A percentile compares a stretch with the other conserved stretches of the same genome.
Conservation (phyloP, 2,888 invertebrate species). For the Rhagonycha lutea region DNA sequence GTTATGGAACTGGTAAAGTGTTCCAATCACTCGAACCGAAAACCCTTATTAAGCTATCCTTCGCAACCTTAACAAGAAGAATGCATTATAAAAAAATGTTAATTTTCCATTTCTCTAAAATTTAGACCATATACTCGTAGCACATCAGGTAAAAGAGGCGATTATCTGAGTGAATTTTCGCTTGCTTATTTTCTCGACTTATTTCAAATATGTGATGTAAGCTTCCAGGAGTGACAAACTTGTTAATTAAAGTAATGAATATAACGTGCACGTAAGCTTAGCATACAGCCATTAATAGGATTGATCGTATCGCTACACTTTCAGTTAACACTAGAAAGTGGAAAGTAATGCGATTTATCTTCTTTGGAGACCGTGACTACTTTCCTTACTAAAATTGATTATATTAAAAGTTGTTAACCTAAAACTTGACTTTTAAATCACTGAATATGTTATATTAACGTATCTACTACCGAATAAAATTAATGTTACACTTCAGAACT, state of each 20-base stretch:
- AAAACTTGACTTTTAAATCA: conserved; percentile 17
- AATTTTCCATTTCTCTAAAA: not conserved
- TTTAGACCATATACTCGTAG: not conserved
- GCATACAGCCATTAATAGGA: not conserved
- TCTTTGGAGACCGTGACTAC: not conserved
- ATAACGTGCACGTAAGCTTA: not conserved
- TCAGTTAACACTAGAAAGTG: not conserved
- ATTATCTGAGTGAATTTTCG: not conserved
- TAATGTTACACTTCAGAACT: not conserved
- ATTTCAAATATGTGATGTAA: not conserved
- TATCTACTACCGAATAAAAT: not conserved
- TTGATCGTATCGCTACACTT: conserved; percentile 1
- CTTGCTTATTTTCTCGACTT: not conserved
- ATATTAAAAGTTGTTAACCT: conserved; percentile 21
- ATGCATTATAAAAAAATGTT: not conserved
- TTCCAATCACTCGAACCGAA: not conserved
- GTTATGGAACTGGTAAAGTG: not conserved
- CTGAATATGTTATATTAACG: not conserved
- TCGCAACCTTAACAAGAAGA: not conserved
- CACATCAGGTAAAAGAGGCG: not conserved
- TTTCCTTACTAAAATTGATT: conserved; percentile 20
- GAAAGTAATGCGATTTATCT: not conserved
- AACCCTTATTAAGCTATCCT: not conserved
- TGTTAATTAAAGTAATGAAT: not conserved
- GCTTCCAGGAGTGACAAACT: not conserved